Evolutionary conservation across 1,140 invertebrate species (phyloP).

Genomic region (Pristionchus pacificus): DNA sequence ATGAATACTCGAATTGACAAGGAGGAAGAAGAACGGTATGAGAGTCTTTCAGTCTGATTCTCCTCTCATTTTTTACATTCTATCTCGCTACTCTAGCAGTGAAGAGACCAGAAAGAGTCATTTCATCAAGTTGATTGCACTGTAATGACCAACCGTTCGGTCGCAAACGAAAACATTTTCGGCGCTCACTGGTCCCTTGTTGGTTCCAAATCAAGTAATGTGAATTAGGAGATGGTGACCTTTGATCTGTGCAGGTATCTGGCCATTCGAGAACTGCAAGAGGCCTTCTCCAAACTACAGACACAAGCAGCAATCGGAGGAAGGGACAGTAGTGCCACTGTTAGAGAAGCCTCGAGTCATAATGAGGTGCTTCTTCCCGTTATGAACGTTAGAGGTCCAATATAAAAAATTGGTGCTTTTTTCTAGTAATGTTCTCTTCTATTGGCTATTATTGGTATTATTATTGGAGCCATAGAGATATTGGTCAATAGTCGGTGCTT

Average conservation of each 20-base stretch:
- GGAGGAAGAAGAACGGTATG: slow-evolving; percentile 53
- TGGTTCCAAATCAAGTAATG: neutral
- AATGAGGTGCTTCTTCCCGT: too few species aligned
- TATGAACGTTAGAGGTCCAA: too few species aligned
- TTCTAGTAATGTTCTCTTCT: too few species aligned
- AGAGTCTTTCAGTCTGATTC: neutral
- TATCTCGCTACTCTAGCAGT: neutral
- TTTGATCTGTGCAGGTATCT: slow-evolving; percentile 38
- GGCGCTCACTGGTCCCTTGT: too few species aligned
- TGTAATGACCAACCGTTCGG: too few species aligned
- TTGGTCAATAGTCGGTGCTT: too few species aligned
- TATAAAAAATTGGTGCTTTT: too few species aligned
- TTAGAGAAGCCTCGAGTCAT: too few species aligned
- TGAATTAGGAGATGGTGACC: neutral
- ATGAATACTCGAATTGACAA: slow-evolving; percentile 49
- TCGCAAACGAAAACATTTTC: too few species aligned
- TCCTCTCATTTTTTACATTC: neutral
- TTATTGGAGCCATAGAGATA: too few species aligned
- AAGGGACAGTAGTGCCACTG: slow-evolving; percentile 5
- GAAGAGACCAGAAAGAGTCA: slow-evolving; percentile 1
- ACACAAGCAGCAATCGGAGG: slow-evolving; percentile 9
- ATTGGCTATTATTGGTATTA: too few species aligned
- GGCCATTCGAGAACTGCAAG: slow-evolving; percentile 52
- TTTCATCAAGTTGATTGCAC: too few species aligned
- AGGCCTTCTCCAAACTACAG: slow-evolving; percentile 42